A percentile compares a stretch with the other conserved stretches of the same genome.
Conservation (phyloP, 2,888 invertebrate genomes). For the Asteroscopus sphinx region DNA sequence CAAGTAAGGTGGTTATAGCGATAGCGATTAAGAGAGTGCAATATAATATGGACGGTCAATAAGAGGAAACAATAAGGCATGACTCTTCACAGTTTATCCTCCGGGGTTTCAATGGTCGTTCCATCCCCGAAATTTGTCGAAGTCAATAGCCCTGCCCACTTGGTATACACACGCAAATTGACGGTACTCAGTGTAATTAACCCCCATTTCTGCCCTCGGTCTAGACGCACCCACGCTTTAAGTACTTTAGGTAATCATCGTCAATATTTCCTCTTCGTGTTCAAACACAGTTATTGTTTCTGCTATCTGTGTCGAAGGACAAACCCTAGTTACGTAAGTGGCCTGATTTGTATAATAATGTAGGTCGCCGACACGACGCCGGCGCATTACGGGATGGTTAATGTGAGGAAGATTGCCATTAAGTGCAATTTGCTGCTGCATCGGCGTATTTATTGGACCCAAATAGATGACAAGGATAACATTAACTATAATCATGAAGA, state of each 20-base stretch:
- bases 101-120: conserved; percentile 17
- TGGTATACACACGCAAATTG: conserved; percentile 42
- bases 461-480: conserved; percentile 16
- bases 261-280: conserved; percentile 44
- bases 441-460: conserved; percentile 35
- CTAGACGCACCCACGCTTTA: conserved; percentile 34
- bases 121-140: conserved; percentile 16
- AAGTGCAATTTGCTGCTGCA: conserved; percentile 53
- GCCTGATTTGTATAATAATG: conserved; percentile 71
- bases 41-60: background rate
- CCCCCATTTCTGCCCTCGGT: conserved; percentile 30
- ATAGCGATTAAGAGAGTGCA: background rate
- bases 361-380: conserved; percentile 69
- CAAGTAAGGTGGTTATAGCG: too few relatives aligned
- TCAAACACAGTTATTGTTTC: conserved; percentile 56
- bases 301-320: conserved; percentile 67
- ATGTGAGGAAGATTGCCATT: conserved; percentile 49
- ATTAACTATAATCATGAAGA: conserved; percentile 1
- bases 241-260: conserved; percentile 9
- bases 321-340: conserved; percentile 70
- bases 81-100: conserved; percentile 11
- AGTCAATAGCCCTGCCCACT: conserved; percentile 40
- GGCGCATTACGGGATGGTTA: conserved; percentile 42
- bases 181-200: conserved; percentile 43
- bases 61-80: background rate